Conservation (phyloP, 2,113 vertebrate species). For the Daubentonia madagascariensis region DNA sequence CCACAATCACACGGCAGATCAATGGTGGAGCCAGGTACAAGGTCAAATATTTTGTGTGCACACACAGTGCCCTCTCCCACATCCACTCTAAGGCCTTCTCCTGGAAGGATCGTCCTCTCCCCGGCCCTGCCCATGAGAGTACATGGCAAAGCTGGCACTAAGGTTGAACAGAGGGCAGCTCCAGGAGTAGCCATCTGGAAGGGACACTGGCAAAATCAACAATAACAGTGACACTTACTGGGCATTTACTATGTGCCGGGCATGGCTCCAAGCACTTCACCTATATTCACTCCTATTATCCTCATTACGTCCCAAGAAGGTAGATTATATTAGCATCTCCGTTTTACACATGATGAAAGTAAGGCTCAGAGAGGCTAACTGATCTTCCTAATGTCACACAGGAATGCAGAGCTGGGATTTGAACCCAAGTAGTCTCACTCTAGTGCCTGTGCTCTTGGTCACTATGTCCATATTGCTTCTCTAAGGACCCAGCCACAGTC, state of each 20-base stretch:
- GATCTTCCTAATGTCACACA: neutral
- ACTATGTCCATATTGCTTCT: neutral
- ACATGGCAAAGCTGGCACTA: neutral
- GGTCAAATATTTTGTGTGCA: neutral
- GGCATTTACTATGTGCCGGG: neutral
- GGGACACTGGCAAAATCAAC: neutral
- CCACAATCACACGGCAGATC: neutral
- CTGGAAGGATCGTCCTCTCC: neutral
- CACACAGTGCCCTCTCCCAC: neutral
- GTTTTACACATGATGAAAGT: neutral
- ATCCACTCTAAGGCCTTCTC: neutral
- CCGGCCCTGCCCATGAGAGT: neutral
- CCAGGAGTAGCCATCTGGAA: neutral
- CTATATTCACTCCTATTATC: neutral
- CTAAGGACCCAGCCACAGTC: neutral
- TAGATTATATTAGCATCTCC: neutral
- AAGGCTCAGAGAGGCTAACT: neutral
- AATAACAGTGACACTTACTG: neutral
- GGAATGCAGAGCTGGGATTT: neutral
- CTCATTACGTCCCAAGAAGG: neutral
- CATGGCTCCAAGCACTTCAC: rapidly evolving
- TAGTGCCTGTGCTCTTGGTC: neutral
- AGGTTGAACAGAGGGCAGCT: neutral
- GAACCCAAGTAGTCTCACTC: neutral
- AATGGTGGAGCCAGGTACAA: neutral